These are phyloP conservation scores for Mesaphorura yosii DNA, from an alignment of 1,140 invertebrate species.

Conservation along the genomic window DNA sequence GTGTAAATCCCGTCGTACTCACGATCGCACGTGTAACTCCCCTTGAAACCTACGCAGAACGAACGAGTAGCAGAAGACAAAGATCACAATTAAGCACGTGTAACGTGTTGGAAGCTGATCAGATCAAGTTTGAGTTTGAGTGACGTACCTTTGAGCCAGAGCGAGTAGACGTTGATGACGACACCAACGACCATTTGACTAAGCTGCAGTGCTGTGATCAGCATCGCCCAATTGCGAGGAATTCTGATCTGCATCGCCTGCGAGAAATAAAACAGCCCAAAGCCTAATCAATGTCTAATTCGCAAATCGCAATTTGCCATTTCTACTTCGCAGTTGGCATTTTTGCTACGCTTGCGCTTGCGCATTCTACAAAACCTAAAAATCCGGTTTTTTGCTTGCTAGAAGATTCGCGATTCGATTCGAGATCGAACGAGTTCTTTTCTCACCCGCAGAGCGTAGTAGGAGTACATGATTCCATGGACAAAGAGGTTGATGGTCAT, in stretches of 20 bases:
- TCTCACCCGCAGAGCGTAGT: conserved; percentile 41
- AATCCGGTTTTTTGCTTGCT: no score
- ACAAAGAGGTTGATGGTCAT: conserved; percentile 45
- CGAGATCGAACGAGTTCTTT: no score
- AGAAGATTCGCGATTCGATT: no score
- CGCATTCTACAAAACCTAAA: no score
- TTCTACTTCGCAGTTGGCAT: no score
- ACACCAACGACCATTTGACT: conserved; percentile 74
- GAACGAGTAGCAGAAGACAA: background rate
- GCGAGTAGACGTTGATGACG: conserved; percentile 31
- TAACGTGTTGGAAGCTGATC: no score
- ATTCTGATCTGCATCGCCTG: conserved; percentile 24
- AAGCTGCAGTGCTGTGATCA: conserved; percentile 83
- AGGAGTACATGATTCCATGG: conserved; percentile 40
- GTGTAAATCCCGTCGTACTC: conserved; percentile 47
- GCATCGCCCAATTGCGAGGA: conserved; percentile 51
- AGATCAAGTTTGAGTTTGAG: no score
- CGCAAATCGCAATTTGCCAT: background rate
- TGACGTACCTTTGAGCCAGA: conserved; percentile 26
- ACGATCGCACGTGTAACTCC: conserved; percentile 2
- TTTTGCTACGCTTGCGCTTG: no score
- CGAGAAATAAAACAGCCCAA: conserved; percentile 8
- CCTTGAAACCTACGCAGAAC: background rate
- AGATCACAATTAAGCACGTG: background rate
- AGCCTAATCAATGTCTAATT: background rate